A percentile compares a stretch with the other conserved stretches of the same genome.
These are phyloP conservation scores for Bradypodion ventrale DNA, from an alignment of 2,797 vertebrate species.

Conservation along the genomic window DNA sequence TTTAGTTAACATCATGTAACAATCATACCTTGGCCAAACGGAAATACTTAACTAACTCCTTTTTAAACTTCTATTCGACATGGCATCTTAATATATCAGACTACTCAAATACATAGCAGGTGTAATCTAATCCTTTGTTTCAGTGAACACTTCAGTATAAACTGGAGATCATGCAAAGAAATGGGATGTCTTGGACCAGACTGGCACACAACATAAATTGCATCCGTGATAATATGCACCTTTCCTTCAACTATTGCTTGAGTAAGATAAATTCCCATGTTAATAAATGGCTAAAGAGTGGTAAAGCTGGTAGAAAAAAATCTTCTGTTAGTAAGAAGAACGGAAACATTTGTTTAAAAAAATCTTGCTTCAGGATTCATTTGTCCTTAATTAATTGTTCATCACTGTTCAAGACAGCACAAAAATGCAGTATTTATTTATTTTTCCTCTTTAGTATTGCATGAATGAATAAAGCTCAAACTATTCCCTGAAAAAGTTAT, in stretches of 20 bases:
- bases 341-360: conserved; percentile 85
- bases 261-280: conserved; percentile 91
- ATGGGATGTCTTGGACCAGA: conserved; percentile 84
- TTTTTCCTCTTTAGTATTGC: conserved; percentile 85
- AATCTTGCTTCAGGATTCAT: conserved; percentile 85
- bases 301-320: conserved; percentile 95
- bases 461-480: conserved; percentile 91
- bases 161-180: conserved; percentile 82
- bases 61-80: conserved; percentile 59
- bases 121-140: conserved; percentile 85
- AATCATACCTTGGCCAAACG: conserved; percentile 42
- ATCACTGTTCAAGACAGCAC: conserved; percentile 83
- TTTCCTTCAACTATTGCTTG: conserved; percentile 94
- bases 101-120: conserved; percentile 70
- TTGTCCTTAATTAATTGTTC: conserved; percentile 82
- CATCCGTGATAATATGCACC: conserved; percentile 94
- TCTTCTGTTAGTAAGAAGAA: conserved; percentile 88
- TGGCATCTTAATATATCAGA: conserved; percentile 60
- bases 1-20: conserved; percentile 64
- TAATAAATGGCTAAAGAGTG: conserved; percentile 92
- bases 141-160: conserved; percentile 84
- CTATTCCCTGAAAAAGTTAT: conserved; percentile 93
- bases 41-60: conserved; percentile 55
- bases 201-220: conserved; percentile 94
- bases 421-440: conserved; percentile 81